These are phyloP conservation scores for Lithophane socia DNA, from an alignment of 2,888 invertebrate species.

Conservation along the genomic window DNA sequence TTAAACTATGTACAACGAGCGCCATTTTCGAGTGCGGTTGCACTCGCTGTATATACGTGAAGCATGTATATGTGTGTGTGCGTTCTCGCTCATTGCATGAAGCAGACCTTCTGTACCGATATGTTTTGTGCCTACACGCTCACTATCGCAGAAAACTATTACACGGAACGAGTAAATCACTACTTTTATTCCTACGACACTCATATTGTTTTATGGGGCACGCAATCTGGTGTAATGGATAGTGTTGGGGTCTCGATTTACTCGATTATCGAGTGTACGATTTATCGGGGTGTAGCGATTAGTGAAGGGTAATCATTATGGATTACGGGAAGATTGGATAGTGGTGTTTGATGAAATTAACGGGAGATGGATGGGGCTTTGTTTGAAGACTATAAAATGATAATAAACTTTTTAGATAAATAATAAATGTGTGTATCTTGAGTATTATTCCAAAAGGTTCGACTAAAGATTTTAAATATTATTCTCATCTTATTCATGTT, in stretches of 20 bases:
- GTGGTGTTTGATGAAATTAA: slow-evolving; percentile 38
- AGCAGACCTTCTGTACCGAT: slow-evolving; percentile 11
- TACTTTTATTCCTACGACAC: slow-evolving; percentile 66
- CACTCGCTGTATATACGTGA: background rate
- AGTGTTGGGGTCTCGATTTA: slow-evolving; percentile 57
- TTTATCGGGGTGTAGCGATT: slow-evolving; percentile 58
- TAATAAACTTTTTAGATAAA: background rate
- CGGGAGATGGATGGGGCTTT: slow-evolving; percentile 6
- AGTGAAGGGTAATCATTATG: slow-evolving; percentile 57
- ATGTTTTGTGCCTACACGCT: background rate
- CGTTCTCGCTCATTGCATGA: no score
- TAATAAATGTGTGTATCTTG: background rate
- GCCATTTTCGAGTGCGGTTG: background rate
- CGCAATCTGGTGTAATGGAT: slow-evolving; percentile 71
- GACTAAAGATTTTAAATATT: background rate
- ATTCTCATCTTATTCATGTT: background rate
- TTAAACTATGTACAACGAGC: no score
- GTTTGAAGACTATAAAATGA: background rate
- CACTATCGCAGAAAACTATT: slow-evolving; percentile 59
- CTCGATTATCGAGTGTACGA: slow-evolving; percentile 58
- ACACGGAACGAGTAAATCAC: slow-evolving; percentile 61
- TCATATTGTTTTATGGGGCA: slow-evolving; percentile 74
- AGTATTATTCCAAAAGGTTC: background rate
- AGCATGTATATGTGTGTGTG: background rate
- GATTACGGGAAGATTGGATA: slow-evolving; percentile 41